phyloP scores from a whole-genome alignment of 2,797 vertebrate genomes.

The Muraenolepis orangiensis region DNA sequence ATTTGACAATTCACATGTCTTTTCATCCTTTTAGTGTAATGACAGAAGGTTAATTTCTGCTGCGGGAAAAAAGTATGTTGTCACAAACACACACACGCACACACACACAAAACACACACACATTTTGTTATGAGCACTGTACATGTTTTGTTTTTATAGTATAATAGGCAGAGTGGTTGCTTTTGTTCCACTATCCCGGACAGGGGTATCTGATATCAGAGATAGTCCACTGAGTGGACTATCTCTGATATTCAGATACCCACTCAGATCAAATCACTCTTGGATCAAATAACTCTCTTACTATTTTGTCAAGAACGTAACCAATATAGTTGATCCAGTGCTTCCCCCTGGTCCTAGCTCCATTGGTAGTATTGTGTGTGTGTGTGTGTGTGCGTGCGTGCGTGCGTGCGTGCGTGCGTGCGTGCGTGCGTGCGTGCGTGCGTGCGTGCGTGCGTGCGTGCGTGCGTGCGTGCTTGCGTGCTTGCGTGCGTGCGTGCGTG shows the following conservation, averaged over 20 bases:
- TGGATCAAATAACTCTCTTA: conserved; percentile 25
- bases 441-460: conserved; percentile 8
- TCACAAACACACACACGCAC: neutral
- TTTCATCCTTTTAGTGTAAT: conserved; percentile 42
- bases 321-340: conserved; percentile 27
- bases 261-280: too few relatives aligned
- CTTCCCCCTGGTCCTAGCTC: conserved; percentile 28
- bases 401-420: conserved; percentile 9
- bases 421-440: conserved; percentile 13
- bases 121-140: neutral
- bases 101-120: neutral
- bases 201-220: too few relatives aligned
- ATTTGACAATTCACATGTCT: conserved; percentile 65
- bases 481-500: neutral
- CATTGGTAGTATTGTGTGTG: conserved; percentile 19
- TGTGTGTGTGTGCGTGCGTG: conserved; percentile 29
- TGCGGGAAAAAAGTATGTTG: neutral
- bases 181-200: neutral
- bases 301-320: conserved; percentile 35
- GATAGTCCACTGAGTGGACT: too few relatives aligned
- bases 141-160: neutral
- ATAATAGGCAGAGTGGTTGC: neutral
- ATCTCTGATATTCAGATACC: too few relatives aligned
- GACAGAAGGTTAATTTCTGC: conserved; percentile 26
- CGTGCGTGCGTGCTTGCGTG: conserved; percentile 18